phyloP scores from a whole-genome alignment of 2,888 invertebrate genomes.

The Mycalesis mineus region DNA sequence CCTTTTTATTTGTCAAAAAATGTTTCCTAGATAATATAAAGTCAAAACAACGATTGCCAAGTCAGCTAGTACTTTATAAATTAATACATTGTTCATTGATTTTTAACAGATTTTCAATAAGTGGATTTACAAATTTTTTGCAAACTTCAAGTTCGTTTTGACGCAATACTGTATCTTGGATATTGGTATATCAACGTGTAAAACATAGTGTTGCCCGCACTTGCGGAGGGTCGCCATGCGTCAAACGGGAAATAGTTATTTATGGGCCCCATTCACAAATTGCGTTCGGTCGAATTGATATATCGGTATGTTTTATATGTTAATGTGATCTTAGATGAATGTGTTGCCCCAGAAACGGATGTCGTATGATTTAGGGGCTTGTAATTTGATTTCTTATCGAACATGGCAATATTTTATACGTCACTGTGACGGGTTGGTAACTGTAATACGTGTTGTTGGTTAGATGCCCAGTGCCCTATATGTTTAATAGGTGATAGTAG shows the following conservation, averaged over 20 bases:
- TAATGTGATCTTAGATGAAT: constrained; percentile 69
- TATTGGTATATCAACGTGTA: neutral
- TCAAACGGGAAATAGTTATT: constrained; percentile 76
- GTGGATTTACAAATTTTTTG: too few species aligned
- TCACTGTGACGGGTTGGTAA: neutral
- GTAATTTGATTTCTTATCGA: constrained; percentile 18
- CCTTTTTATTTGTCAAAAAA: too few species aligned
- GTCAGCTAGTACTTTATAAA: too few species aligned
- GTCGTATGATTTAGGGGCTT: constrained; percentile 56
- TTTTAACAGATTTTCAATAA: too few species aligned
- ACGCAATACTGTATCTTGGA: neutral
- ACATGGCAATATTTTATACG: neutral
- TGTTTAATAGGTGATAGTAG: too few species aligned
- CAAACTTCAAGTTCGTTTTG: neutral
- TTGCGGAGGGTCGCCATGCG: constrained; percentile 66
- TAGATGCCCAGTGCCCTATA: too few species aligned
- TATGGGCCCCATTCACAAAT: constrained; percentile 75
- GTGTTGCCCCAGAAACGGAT: constrained; percentile 66
- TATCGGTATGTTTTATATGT: constrained; percentile 77
- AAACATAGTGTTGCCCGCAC: constrained; percentile 44
- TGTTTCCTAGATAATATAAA: too few species aligned
- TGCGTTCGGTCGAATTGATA: constrained; percentile 76
- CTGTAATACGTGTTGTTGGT: too few species aligned
- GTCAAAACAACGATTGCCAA: too few species aligned
- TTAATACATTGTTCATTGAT: too few species aligned